Evolutionary conservation across 2,797 vertebrate genomes (phyloP).

Genomic region (Naso thynnoides): DNA sequence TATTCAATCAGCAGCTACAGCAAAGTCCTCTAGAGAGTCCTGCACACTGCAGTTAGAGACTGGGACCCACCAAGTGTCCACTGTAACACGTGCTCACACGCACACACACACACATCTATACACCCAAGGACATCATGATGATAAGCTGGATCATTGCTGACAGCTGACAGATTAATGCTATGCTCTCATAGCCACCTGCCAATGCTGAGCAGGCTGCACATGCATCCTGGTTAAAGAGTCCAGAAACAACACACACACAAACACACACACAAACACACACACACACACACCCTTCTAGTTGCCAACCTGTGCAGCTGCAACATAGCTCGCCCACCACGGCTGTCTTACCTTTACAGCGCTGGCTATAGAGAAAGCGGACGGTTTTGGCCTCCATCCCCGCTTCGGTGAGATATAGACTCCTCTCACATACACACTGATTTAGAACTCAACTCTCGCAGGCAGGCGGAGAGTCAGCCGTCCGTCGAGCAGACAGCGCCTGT

Average conservation of each 20-base stretch:
- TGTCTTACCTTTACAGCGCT: constrained; percentile 82
- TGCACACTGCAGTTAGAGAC: constrained; percentile 38
- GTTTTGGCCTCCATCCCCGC: constrained; percentile 80
- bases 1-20: constrained; percentile 69
- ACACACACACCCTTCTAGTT: not conserved
- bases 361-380: constrained; percentile 76
- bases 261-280: constrained; percentile 19
- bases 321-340: not conserved
- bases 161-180: constrained; percentile 78
- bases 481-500: constrained; percentile 50
- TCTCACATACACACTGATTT: constrained; percentile 5
- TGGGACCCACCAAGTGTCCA: constrained; percentile 7
- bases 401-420: constrained; percentile 7
- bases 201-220: constrained; percentile 33
- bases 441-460: constrained; percentile 29
- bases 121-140: constrained; percentile 16
- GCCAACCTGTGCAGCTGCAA: constrained; percentile 1
- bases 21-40: constrained; percentile 63
- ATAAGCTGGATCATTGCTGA: constrained; percentile 66
- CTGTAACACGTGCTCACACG: constrained; percentile 35
- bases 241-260: constrained; percentile 26
- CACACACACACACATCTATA: too few relatives aligned
- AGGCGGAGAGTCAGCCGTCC: constrained; percentile 39
- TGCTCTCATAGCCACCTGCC: constrained; percentile 67
- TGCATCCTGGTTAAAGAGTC: constrained; percentile 38